Base-by-base conservation (phyloP, 2,113 vertebrate genomes). In the Mugil cephalus region DNA sequence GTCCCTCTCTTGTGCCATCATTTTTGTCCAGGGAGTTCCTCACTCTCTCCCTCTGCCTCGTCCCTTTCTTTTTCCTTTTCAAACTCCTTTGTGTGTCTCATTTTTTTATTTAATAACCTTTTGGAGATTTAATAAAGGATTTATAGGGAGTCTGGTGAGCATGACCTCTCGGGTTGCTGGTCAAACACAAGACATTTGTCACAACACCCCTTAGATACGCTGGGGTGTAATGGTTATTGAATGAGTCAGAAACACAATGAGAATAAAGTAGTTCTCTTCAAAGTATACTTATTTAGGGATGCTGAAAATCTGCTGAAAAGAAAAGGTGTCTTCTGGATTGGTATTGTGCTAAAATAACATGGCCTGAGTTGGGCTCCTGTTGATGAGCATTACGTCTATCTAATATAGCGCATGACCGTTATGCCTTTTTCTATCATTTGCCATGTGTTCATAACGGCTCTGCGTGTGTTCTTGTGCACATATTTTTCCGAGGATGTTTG, bases 21-120 rank as follows among this genome's bases (percentile, higher is more conserved):
- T 72, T 82, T 74, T 19, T 69, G 84, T 69, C 53, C 30, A 39
- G 19, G 60, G 65, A 75, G 62, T 85, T 81, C 66, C 75, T 77
- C 42, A 9, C 60, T 59, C 17, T 10, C 62, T 76, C 61, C 35
- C 7, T 52, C 56, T 60, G 2, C n/a, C 43, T 60, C 7, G 0
- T 54, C 19, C 17, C 19, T 73, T 18, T 39, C 21, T 53, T 53
- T 36, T 59, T n/a, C n/a, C 53, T 46, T 55, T 54, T 61, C 58
- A 19, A 15, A 6, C 15, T 55, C 66, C 15, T 66, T 55, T 38
- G 62, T 64, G 42, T 30, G 24, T 30, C 24, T 30, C 24, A 30
- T 65, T 18, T 34, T n/a, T 50, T 59, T 39, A 13, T 43, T 7
- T 52, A 82, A 68, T 43, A 14, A n/a, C 21, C 42, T 52, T 53